phyloP scores from a whole-genome alignment of 2,888 invertebrate genomes.

The Epistrophe eligans region DNA sequence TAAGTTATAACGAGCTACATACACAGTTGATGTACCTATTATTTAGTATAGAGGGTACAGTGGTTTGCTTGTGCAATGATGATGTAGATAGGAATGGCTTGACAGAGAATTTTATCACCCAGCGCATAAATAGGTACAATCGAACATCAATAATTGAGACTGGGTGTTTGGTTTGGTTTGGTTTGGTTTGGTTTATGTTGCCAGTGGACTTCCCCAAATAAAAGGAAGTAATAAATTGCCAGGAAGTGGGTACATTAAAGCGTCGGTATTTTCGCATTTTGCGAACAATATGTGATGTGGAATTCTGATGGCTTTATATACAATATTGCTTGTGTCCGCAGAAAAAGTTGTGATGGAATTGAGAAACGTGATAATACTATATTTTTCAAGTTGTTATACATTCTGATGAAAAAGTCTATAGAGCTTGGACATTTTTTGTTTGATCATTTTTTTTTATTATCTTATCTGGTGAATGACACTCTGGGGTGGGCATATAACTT shows the following conservation, averaged over 20 bases:
- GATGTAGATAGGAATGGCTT: background rate
- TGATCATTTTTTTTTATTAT: background rate
- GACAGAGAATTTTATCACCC: slow-evolving; percentile 2
- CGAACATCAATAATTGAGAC: slow-evolving; percentile 14
- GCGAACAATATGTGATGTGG: background rate
- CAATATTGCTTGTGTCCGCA: background rate
- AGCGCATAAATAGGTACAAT: slow-evolving; percentile 12
- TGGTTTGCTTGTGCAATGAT: background rate
- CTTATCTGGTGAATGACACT: background rate
- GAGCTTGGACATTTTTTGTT: background rate
- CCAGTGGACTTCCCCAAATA: background rate
- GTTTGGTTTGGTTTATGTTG: background rate
- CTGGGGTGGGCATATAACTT: background rate
- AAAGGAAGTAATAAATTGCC: slow-evolving; percentile 21
- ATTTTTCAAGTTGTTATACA: background rate
- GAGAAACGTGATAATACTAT: background rate
- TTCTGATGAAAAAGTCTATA: background rate
- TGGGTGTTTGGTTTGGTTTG: background rate
- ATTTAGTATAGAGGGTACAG: too few species aligned
- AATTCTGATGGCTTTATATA: slow-evolving; percentile 2
- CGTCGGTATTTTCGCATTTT: background rate
- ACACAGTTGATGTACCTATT: background rate
- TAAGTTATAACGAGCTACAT: background rate
- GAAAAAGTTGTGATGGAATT: background rate
- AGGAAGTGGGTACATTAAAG: slow-evolving; percentile 9